phyloP scores from a whole-genome alignment of 2,797 vertebrate genomes.

The Rhodeus uyekii region DNA sequence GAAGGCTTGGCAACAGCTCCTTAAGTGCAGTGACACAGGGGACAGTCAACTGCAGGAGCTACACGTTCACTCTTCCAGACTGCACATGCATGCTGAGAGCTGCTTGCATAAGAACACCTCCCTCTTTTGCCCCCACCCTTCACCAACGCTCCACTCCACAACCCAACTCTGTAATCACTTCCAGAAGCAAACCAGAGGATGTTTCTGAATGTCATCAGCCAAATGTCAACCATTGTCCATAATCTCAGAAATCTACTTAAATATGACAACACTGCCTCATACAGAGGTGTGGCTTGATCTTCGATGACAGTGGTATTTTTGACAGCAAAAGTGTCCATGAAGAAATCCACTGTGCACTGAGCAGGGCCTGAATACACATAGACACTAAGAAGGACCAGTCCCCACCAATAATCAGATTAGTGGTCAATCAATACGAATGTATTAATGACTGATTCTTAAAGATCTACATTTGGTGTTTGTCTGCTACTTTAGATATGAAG shows the following conservation, averaged over 20 bases:
- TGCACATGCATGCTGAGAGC: constrained; percentile 67
- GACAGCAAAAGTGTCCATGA: neutral
- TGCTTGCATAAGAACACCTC: constrained; percentile 68
- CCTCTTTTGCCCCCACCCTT: constrained; percentile 54
- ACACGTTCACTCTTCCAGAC: constrained; percentile 67
- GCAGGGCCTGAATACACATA: neutral
- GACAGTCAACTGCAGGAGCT: constrained; percentile 78
- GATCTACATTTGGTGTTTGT: neutral
- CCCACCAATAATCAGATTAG: neutral
- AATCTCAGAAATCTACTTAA: neutral
- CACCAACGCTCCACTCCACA: constrained; percentile 55
- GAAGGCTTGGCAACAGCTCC: constrained; percentile 75
- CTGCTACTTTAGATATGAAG: neutral
- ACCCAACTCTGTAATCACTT: constrained; percentile 75
- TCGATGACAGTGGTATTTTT: neutral
- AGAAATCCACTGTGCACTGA: neutral
- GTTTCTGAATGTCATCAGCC: constrained; percentile 63
- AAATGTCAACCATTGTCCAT: constrained; percentile 34
- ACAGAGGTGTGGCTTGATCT: neutral
- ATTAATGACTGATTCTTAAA: neutral
- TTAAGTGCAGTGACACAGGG: constrained; percentile 74
- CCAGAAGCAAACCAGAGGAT: constrained; percentile 68
- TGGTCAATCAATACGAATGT: neutral
- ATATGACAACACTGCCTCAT: neutral
- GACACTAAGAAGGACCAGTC: neutral